Evolutionary conservation across 2,113 vertebrate genomes (phyloP), one percentile per base, ranked within the genome.

Genomic region (human): DNA sequence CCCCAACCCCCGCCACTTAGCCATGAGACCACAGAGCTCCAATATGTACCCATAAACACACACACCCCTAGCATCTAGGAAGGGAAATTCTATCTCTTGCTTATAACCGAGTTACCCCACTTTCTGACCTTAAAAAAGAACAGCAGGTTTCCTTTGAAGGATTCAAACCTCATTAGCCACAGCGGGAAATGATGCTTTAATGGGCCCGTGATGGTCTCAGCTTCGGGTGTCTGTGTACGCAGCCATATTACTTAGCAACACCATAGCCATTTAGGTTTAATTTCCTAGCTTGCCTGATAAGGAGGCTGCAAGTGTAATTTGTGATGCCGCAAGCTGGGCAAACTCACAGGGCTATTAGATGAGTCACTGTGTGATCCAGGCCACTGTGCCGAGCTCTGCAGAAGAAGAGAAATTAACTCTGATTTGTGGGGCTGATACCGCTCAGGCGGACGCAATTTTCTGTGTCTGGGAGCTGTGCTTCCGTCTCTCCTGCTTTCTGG

Each of bases 251-350:
- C 97, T 97, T 97, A 95, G 98, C 97, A 94, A 95, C 45, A 78
- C 92, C 85, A 20, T 35, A 0, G 93, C 96, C 75, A 90, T 88
- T 90, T 97, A 27, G 83, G 97, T 97, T 97, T 86, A 92, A 98
- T 97, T 97, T 98, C 97, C 97, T 96, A 76, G 96, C 87, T 85
- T 73, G 94, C 93, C 97, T 96, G 98, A 98, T 90, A 97, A 98
- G 97, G 83, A 93, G 80, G 64, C 91, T 90, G 96, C 68, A 90
- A 89, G 97, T 89, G 92, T 97, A 89, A 93, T 97, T 7, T 16
- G 95, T 73, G 61, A 76, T 32, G 10, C 95, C 1, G 13, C 13
- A 2, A 93, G 94, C 70, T 94, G 89, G 81, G 97, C 10, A 0
- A 90, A 95, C 96, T 66, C 78, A 0, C 0, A 4, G 64, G 95